A percentile compares a stretch with the other conserved stretches of the same genome.
phyloP scores from a whole-genome alignment of 2,113 vertebrate genomes.

The Stigmatopora argus region DNA sequence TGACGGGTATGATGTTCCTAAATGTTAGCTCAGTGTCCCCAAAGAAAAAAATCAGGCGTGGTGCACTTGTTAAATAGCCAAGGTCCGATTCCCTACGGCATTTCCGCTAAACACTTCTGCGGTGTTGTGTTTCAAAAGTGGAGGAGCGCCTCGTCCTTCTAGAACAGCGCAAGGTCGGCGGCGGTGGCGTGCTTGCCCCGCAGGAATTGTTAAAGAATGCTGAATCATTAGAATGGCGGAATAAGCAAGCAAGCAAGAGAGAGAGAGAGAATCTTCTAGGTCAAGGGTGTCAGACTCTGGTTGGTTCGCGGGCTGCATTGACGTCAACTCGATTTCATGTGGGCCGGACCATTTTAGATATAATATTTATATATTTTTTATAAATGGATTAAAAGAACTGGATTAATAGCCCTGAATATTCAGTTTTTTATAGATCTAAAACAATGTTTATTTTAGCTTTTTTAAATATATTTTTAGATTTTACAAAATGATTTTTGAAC shows the following conservation, averaged over 20 bases:
- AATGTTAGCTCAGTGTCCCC: not conserved
- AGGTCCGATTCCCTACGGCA: not conserved
- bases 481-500: too few species aligned
- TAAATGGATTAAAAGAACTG: too few species aligned
- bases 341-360: too few species aligned
- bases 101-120: not conserved
- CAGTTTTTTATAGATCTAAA: too few species aligned
- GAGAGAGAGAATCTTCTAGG: conserved; percentile 25
- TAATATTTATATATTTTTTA: too few species aligned
- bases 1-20: not conserved
- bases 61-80: not conserved
- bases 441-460: too few species aligned
- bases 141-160: not conserved
- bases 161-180: conserved; percentile 40
- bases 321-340: too few species aligned
- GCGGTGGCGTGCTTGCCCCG: conserved; percentile 37
- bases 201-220: conserved; percentile 41
- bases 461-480: too few species aligned
- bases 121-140: not conserved
- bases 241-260: conserved; percentile 19
- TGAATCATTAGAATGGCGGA: conserved; percentile 45
- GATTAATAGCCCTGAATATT: too few species aligned
- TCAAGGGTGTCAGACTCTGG: too few species aligned
- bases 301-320: too few species aligned
- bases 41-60: not conserved